phyloP scores from a whole-genome alignment of 2,797 vertebrate species.

The Scolopax rusticola region DNA sequence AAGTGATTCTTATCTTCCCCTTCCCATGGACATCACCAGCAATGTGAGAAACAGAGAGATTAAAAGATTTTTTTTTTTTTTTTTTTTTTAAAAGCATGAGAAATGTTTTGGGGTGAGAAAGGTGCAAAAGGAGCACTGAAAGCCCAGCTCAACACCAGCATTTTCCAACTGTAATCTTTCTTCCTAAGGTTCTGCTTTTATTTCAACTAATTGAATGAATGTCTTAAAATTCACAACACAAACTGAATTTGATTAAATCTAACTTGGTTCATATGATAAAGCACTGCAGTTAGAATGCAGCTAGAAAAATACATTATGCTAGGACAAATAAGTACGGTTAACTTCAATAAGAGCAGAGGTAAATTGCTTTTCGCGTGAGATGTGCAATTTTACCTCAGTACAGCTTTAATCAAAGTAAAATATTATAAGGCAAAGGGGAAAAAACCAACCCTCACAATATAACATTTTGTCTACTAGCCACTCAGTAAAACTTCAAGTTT shows the following conservation, averaged over 20 bases:
- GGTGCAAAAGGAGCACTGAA: slow-evolving; percentile 30
- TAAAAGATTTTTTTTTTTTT: too few species aligned
- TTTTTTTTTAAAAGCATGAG: too few species aligned
- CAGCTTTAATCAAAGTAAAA: slow-evolving; percentile 77
- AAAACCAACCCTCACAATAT: neutral
- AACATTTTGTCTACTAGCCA: slow-evolving; percentile 55
- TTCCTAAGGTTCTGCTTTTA: slow-evolving; percentile 56
- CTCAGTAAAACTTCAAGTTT: slow-evolving; percentile 56
- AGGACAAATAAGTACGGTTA: slow-evolving; percentile 55
- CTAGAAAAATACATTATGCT: slow-evolving; percentile 58
- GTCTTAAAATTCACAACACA: slow-evolving; percentile 71
- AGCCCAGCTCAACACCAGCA: neutral
- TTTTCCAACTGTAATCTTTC: slow-evolving; percentile 47
- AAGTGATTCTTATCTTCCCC: neutral
- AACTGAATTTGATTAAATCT: slow-evolving; percentile 72
- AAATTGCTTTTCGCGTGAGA: slow-evolving; percentile 64
- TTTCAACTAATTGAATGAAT: slow-evolving; percentile 61
- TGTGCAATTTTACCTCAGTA: slow-evolving; percentile 65
- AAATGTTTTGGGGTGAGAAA: neutral
- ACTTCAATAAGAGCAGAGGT: slow-evolving; percentile 66
- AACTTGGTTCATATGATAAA: slow-evolving; percentile 67
- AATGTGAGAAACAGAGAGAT: neutral
- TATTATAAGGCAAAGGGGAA: neutral
- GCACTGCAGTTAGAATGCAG: slow-evolving; percentile 48
- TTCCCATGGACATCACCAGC: neutral